These are phyloP conservation scores for Formica selysi DNA, from an alignment of 1,140 invertebrate genomes.

Conservation along the genomic window DNA sequence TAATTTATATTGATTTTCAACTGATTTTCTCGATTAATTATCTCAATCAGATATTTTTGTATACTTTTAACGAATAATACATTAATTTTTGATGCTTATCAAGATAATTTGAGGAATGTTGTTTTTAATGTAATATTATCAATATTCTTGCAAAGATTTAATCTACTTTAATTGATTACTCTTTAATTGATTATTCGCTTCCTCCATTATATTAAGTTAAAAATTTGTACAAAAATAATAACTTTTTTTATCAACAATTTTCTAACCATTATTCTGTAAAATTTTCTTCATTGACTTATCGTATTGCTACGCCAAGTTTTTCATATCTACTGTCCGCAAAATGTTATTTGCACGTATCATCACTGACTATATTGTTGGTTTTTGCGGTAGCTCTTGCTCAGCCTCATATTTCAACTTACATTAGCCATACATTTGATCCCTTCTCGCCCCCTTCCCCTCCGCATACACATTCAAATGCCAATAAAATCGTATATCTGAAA, in stretches of 20 bases:
- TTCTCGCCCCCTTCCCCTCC: background rate
- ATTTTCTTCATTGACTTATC: no score
- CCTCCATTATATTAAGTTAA: no score
- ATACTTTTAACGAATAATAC: constrained; percentile 19
- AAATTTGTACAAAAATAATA: no score
- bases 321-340: no score
- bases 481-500: constrained; percentile 30
- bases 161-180: no score
- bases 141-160: no score
- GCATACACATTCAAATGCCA: background rate
- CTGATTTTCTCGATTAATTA: constrained; percentile 18
- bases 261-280: no score
- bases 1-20: constrained; percentile 31
- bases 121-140: constrained; percentile 15
- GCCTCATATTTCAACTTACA: constrained; percentile 52
- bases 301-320: no score
- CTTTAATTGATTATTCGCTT: no score
- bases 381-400: background rate
- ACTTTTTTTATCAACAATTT: no score
- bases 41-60: constrained; percentile 17
- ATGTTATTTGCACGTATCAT: background rate
- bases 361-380: no score
- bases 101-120: background rate
- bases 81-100: constrained; percentile 3
- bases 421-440: constrained; percentile 59